Percentiles rank a stretch among this genome's conserved stretches.
These are phyloP conservation scores for Lasioglossum malachurum DNA, from an alignment of 2,888 invertebrate species.

Conservation along the genomic window DNA sequence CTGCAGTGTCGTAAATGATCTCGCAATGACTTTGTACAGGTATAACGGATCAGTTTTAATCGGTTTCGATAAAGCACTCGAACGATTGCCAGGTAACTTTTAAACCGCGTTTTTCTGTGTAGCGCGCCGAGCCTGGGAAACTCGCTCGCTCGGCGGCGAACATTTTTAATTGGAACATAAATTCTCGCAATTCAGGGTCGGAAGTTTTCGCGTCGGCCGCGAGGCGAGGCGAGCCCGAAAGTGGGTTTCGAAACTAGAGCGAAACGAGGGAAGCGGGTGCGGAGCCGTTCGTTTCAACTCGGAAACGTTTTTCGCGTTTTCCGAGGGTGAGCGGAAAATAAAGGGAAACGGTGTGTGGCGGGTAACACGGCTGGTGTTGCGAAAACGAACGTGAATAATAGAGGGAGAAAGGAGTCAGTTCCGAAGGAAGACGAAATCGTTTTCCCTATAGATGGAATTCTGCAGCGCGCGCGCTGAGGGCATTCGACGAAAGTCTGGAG, in stretches of 20 bases:
- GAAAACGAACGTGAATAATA: constrained; percentile 68
- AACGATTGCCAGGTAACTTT: background rate
- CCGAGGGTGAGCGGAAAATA: background rate
- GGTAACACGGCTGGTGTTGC: background rate
- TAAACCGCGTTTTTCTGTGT: background rate
- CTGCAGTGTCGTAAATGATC: background rate
- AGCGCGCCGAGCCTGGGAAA: background rate
- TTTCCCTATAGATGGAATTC: constrained; percentile 21
- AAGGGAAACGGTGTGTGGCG: too few species aligned
- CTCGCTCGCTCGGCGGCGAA: background rate
- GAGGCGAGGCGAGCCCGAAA: background rate
- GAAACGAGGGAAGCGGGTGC: background rate
- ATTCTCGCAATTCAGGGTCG: background rate
- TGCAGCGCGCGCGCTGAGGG: constrained; percentile 2
- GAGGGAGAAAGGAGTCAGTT: constrained; percentile 34
- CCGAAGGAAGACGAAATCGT: constrained; percentile 40
- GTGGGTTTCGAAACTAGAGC: constrained; percentile 15
- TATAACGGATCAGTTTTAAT: background rate
- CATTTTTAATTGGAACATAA: constrained; percentile 26
- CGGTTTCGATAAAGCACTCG: background rate
- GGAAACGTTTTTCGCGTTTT: constrained; percentile 6
- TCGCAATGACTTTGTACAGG: background rate
- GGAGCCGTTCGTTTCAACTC: background rate
- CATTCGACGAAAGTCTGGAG: constrained; percentile 3
- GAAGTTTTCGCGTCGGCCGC: background rate